These are phyloP conservation scores for Drosophila borborema DNA, from an alignment of 2,888 invertebrate species.

Conservation along the genomic window DNA sequence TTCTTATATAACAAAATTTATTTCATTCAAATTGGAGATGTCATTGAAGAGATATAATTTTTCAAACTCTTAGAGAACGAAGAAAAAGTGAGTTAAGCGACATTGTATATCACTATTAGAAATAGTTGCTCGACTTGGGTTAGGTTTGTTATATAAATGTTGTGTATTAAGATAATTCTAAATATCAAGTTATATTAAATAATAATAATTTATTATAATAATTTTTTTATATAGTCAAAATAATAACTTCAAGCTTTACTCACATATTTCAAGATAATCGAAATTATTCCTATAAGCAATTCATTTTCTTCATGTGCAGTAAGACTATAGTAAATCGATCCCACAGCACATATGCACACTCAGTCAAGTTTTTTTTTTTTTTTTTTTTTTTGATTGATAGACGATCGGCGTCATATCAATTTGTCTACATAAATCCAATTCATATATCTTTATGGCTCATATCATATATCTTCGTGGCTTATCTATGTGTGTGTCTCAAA, in stretches of 20 bases:
- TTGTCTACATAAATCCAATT: not conserved
- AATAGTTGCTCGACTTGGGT: no score
- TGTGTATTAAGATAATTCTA: no score
- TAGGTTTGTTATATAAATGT: no score
- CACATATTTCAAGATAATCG: no score
- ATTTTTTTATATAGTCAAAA: no score
- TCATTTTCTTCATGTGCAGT: not conserved
- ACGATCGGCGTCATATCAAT: conserved; percentile 7
- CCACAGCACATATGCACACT: not conserved
- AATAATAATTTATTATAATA: no score
- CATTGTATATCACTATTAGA: no score
- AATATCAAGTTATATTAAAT: no score
- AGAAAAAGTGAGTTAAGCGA: no score
- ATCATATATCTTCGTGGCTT: conserved; percentile 7
- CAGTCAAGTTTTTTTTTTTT: not conserved
- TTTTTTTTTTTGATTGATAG: not conserved
- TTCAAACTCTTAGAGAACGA: not conserved
- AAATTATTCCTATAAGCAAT: no score
- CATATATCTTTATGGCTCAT: not conserved
- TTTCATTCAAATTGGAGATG: not conserved
- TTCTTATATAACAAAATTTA: not conserved
- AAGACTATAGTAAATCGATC: not conserved
- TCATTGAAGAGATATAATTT: no score
- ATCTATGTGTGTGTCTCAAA: conserved; percentile 2
- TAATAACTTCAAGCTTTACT: no score